Percentiles rank a stretch among this genome's conserved stretches.
Evolutionary conservation across 1,140 invertebrate genomes (phyloP).

Genomic region (Amphibalanus amphitrite): DNA sequence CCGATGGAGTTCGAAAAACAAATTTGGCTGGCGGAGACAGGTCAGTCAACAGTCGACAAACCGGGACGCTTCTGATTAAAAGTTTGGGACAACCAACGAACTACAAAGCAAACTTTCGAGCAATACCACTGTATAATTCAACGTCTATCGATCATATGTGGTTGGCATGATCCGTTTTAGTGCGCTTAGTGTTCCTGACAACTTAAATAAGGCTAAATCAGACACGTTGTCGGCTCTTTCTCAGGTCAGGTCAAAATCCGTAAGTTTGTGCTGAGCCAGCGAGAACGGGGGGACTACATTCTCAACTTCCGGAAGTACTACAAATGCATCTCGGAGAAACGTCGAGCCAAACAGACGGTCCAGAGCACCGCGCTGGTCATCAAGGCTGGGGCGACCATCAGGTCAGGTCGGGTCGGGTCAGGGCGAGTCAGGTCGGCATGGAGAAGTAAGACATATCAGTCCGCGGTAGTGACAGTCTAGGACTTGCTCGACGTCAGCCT

Average conservation of each 20-base stretch:
- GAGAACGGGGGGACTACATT: neutral
- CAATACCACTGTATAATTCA: no score
- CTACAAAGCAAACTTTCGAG: neutral
- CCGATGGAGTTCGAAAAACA: conserved; percentile 1
- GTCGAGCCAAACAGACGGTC: neutral
- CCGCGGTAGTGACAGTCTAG: neutral
- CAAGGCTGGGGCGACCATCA: neutral
- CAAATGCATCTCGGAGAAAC: neutral
- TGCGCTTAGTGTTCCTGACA: neutral
- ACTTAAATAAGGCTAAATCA: neutral
- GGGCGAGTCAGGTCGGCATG: neutral
- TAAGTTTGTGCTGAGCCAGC: neutral
- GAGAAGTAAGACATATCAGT: neutral
- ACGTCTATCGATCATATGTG: neutral
- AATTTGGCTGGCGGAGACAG: conserved; percentile 2
- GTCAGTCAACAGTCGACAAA: neutral
- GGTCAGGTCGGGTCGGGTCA: neutral
- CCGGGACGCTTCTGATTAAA: neutral
- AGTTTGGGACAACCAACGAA: neutral
- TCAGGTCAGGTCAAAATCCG: neutral
- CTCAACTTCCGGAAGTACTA: neutral
- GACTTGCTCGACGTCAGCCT: neutral
- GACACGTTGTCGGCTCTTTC: neutral
- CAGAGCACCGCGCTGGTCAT: neutral
- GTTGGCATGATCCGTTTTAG: neutral